These are phyloP conservation scores for Setipinna tenuifilis DNA, from an alignment of 2,797 vertebrate species.

Conservation along the genomic window DNA sequence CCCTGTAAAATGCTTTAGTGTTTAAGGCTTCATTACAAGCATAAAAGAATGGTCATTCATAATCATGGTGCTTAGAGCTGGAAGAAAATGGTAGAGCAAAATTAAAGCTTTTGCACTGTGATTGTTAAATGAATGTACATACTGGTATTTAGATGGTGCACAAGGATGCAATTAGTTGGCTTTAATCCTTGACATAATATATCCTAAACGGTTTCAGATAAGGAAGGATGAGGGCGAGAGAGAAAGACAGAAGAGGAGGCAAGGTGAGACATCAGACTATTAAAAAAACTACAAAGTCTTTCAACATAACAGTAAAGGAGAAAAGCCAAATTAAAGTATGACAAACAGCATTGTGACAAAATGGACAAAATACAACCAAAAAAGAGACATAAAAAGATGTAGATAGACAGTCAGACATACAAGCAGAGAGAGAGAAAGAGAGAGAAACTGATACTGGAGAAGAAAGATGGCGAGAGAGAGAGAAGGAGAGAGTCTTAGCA, in stretches of 20 bases:
- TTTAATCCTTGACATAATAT: neutral
- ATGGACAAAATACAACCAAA: neutral
- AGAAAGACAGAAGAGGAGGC: neutral
- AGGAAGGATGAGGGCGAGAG: neutral
- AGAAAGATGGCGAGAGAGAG: slow-evolving; percentile 18
- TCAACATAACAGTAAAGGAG: neutral
- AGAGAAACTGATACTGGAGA: neutral
- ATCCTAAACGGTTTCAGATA: neutral
- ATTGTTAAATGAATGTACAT: neutral
- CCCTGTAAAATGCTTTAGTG: neutral
- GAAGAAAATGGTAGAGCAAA: neutral
- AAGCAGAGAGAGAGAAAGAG: too few relatives aligned
- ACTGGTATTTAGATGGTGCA: neutral
- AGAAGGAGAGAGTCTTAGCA: slow-evolving; percentile 36
- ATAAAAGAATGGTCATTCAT: neutral
- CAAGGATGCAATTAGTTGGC: neutral
- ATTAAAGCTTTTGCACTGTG: neutral
- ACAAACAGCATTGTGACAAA: neutral
- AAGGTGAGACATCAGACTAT: neutral
- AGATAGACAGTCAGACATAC: neutral
- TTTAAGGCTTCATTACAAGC: neutral
- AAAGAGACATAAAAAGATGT: neutral
- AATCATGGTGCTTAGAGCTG: neutral
- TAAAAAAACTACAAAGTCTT: neutral
- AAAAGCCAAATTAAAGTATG: neutral